Evolutionary conservation across 2,797 vertebrate species (phyloP).

Genomic region (Diglossa cyanea): DNA sequence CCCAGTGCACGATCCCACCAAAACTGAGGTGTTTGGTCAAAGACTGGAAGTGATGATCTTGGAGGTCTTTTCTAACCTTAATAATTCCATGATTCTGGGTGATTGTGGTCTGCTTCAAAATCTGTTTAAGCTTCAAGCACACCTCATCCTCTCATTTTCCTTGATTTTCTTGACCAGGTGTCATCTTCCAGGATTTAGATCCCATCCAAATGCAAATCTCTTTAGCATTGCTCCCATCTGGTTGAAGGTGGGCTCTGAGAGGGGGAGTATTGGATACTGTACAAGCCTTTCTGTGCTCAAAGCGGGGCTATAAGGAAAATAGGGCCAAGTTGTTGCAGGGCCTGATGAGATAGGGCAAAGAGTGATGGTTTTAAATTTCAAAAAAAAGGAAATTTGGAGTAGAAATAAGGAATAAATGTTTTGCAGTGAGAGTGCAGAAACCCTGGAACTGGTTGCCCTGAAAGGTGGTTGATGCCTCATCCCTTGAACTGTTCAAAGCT

Average conservation of each 20-base stretch:
- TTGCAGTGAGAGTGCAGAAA: rapidly evolving
- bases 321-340: rapidly evolving
- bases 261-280: rapidly evolving
- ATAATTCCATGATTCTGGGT: background rate
- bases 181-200: background rate
- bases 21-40: background rate
- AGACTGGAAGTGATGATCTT: background rate
- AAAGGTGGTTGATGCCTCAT: rapidly evolving
- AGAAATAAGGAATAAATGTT: background rate
- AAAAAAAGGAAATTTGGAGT: background rate
- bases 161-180: background rate
- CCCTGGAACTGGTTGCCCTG: rapidly evolving
- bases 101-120: background rate
- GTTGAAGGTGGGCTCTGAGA: background rate
- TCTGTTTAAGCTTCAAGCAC: background rate
- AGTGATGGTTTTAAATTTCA: background rate
- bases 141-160: background rate
- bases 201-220: background rate
- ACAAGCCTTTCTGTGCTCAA: background rate
- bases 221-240: background rate
- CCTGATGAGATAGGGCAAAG: background rate
- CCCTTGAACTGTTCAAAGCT: background rate
- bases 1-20: no score
- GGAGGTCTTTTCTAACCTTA: background rate
- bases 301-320: rapidly evolving